Evolutionary conservation across 2,888 invertebrate species (phyloP).

Genomic region (Gastracanthus pulcherrimus): DNA sequence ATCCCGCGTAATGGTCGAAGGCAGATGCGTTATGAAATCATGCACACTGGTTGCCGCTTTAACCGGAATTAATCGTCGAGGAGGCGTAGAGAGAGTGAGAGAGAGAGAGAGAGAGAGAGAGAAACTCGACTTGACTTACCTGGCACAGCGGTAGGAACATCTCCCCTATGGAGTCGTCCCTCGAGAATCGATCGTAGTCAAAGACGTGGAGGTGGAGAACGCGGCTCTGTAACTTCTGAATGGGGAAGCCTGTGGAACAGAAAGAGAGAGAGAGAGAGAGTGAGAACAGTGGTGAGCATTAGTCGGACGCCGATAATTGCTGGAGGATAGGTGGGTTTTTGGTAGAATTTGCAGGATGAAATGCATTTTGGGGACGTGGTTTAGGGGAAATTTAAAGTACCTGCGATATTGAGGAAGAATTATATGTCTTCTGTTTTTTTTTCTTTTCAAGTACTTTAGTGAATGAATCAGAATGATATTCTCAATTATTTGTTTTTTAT

Average conservation of each 20-base stretch:
- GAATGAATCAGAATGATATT: too few relatives aligned
- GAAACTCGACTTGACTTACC: constrained; percentile 80
- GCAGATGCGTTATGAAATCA: too few relatives aligned
- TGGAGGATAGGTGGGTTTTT: not conserved
- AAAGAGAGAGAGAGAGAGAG: not conserved
- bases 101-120: not conserved
- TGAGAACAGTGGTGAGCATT: not conserved
- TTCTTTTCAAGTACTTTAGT: too few relatives aligned
- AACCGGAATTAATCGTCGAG: constrained; percentile 9
- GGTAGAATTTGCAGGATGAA: too few relatives aligned
- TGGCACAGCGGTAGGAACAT: constrained; percentile 94
- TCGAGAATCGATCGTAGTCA: constrained; percentile 95
- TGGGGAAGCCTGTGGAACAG: constrained; percentile 85
- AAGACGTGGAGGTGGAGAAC: constrained; percentile 95
- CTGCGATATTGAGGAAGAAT: not conserved
- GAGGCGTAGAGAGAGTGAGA: not conserved
- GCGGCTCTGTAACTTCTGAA: constrained; percentile 94
- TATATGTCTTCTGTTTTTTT: too few relatives aligned
- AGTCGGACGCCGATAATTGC: not conserved
- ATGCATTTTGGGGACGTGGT: too few relatives aligned
- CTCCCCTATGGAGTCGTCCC: constrained; percentile 96
- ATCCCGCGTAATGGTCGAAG: too few relatives aligned
- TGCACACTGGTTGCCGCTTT: too few relatives aligned
- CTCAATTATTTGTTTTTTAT: too few relatives aligned
- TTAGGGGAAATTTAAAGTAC: not conserved